These are phyloP conservation scores for Diglossa cyanea DNA, from an alignment of 2,797 vertebrate genomes.

Conservation along the genomic window DNA sequence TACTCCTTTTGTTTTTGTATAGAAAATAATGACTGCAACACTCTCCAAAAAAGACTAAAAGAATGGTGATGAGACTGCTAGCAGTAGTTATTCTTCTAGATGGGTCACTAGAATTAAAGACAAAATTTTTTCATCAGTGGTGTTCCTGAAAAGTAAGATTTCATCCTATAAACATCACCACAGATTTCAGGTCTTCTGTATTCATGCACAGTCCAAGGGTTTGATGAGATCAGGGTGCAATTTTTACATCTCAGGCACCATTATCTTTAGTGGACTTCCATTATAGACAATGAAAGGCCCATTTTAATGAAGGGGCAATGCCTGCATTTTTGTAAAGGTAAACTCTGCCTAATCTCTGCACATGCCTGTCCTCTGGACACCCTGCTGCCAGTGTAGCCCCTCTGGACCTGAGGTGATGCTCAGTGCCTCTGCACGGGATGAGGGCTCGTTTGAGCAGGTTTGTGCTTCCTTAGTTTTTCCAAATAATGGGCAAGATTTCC, in stretches of 20 bases:
- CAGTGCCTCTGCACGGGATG: neutral
- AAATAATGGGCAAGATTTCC: neutral
- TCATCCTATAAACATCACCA: neutral
- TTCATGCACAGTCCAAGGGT: neutral
- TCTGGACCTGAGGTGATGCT: neutral
- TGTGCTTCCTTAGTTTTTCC: neutral
- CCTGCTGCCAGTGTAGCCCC: rapidly evolving
- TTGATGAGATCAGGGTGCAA: neutral
- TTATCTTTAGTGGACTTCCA: neutral
- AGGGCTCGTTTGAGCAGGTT: neutral
- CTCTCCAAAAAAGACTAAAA: neutral
- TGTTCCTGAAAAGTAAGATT: neutral
- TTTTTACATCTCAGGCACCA: neutral
- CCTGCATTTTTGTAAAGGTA: neutral
- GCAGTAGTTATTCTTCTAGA: neutral
- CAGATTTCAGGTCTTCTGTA: neutral
- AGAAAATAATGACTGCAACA: neutral
- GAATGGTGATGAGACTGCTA: neutral
- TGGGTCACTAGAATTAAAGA: neutral
- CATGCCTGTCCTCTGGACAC: rapidly evolving
- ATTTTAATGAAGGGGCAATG: neutral
- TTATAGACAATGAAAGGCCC: neutral
- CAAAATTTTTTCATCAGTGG: neutral
- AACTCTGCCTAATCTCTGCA: neutral
- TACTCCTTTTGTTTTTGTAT: neutral